phyloP scores from a whole-genome alignment of 2,888 invertebrate species.

The Morinoia aosen region DNA sequence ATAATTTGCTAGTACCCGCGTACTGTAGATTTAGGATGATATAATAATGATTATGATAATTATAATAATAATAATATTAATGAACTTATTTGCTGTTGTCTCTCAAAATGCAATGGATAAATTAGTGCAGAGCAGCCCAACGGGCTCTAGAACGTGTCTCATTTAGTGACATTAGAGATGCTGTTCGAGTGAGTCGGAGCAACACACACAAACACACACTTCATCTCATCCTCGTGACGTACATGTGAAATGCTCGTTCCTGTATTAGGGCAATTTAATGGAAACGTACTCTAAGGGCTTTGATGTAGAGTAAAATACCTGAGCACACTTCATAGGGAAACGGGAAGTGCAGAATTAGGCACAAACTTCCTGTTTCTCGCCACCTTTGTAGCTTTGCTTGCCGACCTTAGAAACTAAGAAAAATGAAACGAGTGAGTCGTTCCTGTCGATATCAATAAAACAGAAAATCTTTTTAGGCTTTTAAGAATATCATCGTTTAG shows the following conservation, averaged over 20 bases:
- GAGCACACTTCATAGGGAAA: background rate
- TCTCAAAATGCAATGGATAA: slow-evolving; percentile 33
- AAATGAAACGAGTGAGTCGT: background rate
- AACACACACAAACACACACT: background rate
- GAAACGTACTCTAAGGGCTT: background rate
- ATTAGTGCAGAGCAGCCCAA: background rate
- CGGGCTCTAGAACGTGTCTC: background rate
- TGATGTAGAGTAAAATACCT: background rate
- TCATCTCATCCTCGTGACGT: background rate
- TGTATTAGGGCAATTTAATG: background rate
- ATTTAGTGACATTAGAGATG: background rate
- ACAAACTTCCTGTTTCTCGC: background rate
- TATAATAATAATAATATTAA: slow-evolving; percentile 32
- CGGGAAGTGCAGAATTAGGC: background rate
- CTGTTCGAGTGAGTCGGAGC: background rate
- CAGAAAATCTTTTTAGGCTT: background rate
- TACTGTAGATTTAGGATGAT: slow-evolving; percentile 15
- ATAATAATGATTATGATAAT: background rate
- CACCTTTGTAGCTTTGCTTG: slow-evolving; percentile 1
- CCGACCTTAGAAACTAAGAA: background rate
- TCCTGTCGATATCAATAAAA: background rate
- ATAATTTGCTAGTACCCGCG: slow-evolving; percentile 18
- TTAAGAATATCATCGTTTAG: background rate
- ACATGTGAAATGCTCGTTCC: background rate
- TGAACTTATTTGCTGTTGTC: slow-evolving; percentile 44